Evolutionary conservation across 2,888 invertebrate genomes (phyloP), one percentile per base, ranked within the genome.

Genomic region (Apodemia duryi): DNA sequence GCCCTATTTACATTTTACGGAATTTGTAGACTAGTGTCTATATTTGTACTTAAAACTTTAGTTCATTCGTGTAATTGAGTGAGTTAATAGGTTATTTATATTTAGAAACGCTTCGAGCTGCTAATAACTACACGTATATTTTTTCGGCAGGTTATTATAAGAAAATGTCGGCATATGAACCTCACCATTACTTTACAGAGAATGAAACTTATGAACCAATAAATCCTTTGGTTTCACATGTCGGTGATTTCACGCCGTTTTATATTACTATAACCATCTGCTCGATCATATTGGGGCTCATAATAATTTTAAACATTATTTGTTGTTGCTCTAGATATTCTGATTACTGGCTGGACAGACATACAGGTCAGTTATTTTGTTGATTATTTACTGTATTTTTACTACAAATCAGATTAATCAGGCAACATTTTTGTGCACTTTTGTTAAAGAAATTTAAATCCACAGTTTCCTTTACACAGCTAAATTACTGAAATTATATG

Each of bases 221-320:
- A 76, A 87, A 86, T 72, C 87, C 85, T 9, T 69, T 85, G 62
- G 65, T 83, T 35, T 83, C 85, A 21, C 78, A 77, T 74, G 78
- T 88, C 52, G 95, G 96, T 68, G 95, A 97, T 85, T 97, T 95
- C 80, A 95, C 96, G n/a, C 94, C 95, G 61, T 97, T 98, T 89
- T 97, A 97, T 91, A 94, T 96, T 73, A 94, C 95, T 28, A 95
- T 97, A 70, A 94, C 95, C 38, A 94, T 97, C 81, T 95, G 96
- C 83, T 94, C 96, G 6, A 90, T 97, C 52, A 83, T 97, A 72
- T 93, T 95, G 65, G 93, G 94, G 10, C 88, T 94, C 32, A 86
- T 98, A 68, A 92, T 97, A 69, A 92, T 96, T 70, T 80, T 97
- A 68, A 97, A 97, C 84, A 89, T 97, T 43, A 93, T 95, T 49